Conservation (phyloP, 2,888 invertebrate genomes). For the Hirudinaria manillensis region DNA sequence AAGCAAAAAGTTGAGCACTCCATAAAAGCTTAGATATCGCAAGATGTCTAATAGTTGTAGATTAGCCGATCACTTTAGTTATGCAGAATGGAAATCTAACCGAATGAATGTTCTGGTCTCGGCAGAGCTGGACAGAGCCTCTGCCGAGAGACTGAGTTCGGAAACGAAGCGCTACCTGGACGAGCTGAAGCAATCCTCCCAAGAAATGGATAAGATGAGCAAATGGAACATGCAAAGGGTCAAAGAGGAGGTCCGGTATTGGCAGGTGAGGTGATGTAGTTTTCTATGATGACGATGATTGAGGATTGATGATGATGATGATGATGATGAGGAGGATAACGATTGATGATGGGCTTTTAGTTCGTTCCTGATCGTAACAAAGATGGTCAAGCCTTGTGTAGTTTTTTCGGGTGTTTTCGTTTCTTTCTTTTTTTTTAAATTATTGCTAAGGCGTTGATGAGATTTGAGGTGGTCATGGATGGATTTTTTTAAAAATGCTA, state of each 20-base stretch:
- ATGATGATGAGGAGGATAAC: too few relatives aligned
- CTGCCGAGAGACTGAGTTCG: conserved; percentile 23
- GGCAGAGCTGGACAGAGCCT: conserved; percentile 26
- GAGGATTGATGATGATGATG: too few relatives aligned
- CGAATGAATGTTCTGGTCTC: conserved; percentile 28
- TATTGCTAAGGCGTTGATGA: too few relatives aligned
- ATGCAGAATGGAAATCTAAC: conserved; percentile 29
- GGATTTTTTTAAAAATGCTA: too few relatives aligned
- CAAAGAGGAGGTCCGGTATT: conserved; percentile 25
- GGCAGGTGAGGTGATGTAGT: conserved; percentile 23
- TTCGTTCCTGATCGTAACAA: too few relatives aligned
- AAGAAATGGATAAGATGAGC: conserved; percentile 23
- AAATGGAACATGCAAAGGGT: conserved; percentile 10
- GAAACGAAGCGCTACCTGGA: conserved; percentile 28
- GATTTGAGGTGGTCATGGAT: too few relatives aligned
- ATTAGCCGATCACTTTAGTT: conserved; percentile 17
- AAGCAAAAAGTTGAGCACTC: too few relatives aligned
- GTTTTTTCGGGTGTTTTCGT: too few relatives aligned
- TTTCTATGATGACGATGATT: background rate
- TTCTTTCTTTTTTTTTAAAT: too few relatives aligned
- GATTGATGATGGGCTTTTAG: too few relatives aligned
- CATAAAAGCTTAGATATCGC: too few relatives aligned
- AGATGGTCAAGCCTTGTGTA: too few relatives aligned
- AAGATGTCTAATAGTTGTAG: conserved; percentile 21
- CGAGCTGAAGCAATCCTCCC: conserved; percentile 18